These are phyloP conservation scores for honey bee (Apis mellifera) DNA, from an alignment of 1,140 invertebrate species.

Conservation along the genomic window Amel_HAv3.1 CM009944.2:7509001-7509500, in stretches of 20 bases:
- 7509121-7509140: conserved; percentile 83
- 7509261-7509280: conserved; percentile 95
- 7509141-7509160: conserved; percentile 90
- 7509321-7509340: not conserved
- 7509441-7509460: conserved; percentile 95
- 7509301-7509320: not conserved
- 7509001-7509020: not conserved
- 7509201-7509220: conserved; percentile 91
- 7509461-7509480: conserved; percentile 92
- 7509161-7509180: conserved; percentile 92
- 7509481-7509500: conserved; percentile 95
- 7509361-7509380: no score
- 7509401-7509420: conserved; percentile 92
- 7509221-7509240: conserved; percentile 91
- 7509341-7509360: not conserved
- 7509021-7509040: not conserved
- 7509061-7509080: conserved; percentile 80
- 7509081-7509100: conserved; percentile 86
- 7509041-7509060: not conserved
- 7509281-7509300: conserved; percentile 78
- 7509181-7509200: conserved; percentile 92
- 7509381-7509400: conserved; percentile 52
- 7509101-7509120: conserved; percentile 84
- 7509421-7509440: conserved; percentile 96
- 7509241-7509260: conserved; percentile 96